These are phyloP conservation scores for Pelobates fuscus DNA, from an alignment of 2,113 vertebrate species.

Conservation along the genomic window DNA sequence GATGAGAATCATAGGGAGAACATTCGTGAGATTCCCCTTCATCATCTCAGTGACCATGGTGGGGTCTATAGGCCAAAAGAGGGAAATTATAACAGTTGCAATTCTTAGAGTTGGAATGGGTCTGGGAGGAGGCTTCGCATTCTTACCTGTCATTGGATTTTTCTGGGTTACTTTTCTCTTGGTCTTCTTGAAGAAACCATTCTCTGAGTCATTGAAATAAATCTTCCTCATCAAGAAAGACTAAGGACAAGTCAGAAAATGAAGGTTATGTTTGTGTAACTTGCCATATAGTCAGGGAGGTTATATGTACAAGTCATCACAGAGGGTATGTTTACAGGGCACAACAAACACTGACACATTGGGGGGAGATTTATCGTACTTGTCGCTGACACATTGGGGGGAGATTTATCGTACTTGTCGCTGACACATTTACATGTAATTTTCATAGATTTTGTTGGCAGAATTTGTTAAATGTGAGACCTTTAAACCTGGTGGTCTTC, in stretches of 20 bases:
- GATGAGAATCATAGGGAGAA: constrained; percentile 81
- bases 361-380: not conserved
- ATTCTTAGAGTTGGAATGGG: not conserved
- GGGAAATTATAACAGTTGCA: not conserved
- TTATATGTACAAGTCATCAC: no score
- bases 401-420: not conserved
- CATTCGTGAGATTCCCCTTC: constrained; percentile 81
- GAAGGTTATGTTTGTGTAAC: no score
- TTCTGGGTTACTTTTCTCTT: constrained; percentile 78
- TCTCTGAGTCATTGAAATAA: constrained; percentile 77
- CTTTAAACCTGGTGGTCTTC: no score
- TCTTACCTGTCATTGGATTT: constrained; percentile 79
- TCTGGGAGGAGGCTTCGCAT: not conserved
- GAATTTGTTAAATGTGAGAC: no score
- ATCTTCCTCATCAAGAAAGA: constrained; percentile 81
- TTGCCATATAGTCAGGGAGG: no score
- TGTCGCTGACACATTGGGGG: not conserved
- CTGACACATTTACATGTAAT: no score
- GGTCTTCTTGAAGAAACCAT: constrained; percentile 78
- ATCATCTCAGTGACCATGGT: constrained; percentile 83
- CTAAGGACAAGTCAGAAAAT: constrained; percentile 53
- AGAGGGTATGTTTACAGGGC: no score
- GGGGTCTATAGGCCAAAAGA: constrained; percentile 63
- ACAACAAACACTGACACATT: no score
- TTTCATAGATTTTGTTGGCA: no score